phyloP scores from a whole-genome alignment of 2,888 invertebrate genomes.

The Danaus chrysippus region DNA sequence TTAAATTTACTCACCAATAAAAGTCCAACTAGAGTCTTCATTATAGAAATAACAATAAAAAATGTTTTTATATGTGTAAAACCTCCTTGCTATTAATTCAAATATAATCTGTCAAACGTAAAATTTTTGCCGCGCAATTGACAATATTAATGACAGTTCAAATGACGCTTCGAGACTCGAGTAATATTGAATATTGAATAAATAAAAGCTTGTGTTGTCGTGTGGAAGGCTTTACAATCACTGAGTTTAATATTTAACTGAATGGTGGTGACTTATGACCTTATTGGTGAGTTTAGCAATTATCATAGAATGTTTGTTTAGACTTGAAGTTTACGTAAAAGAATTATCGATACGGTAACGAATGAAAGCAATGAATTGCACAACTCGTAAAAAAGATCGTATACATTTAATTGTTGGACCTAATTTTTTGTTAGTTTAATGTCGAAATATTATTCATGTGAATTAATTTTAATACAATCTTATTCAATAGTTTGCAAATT shows the following conservation, averaged over 20 bases:
- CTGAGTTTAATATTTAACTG: conserved; percentile 12
- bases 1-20: no score
- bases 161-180: background rate
- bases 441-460: no score
- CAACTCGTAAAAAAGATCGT: background rate
- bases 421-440: no score
- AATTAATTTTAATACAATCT: no score
- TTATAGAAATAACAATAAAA: background rate
- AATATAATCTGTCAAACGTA: background rate
- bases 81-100: background rate
- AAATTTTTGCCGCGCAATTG: background rate
- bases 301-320: conserved; percentile 7
- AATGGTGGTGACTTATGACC: conserved; percentile 19
- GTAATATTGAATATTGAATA: conserved; percentile 1
- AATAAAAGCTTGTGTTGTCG: conserved; percentile 8
- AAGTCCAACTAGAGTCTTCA: no score
- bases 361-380: conserved; percentile 1
- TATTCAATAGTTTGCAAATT: no score
- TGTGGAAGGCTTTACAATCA: conserved; percentile 15
- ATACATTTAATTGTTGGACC: no score
- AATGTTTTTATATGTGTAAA: background rate
- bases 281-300: conserved; percentile 18
- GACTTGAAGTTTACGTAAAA: conserved; percentile 7
- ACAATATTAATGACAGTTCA: background rate
- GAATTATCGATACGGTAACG: conserved; percentile 3